Percentiles rank a stretch among this genome's conserved stretches.
Evolutionary conservation across 2,113 vertebrate genomes (phyloP).

Genomic region (Crotalus helleri): DNA sequence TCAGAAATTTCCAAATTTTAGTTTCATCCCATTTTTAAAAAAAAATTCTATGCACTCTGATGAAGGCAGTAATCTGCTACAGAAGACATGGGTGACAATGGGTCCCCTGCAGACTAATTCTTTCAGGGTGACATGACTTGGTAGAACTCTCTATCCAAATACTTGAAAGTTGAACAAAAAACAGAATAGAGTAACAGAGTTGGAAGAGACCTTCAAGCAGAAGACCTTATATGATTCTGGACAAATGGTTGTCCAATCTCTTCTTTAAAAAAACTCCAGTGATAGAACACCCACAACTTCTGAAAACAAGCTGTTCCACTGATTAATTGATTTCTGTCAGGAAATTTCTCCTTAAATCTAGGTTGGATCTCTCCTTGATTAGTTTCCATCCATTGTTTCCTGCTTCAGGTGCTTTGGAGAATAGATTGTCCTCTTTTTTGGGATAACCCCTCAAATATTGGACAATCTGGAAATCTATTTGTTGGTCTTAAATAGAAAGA

Average conservation of each 20-base stretch:
- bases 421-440: neutral
- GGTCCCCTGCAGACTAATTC: neutral
- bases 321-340: neutral
- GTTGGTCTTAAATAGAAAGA: neutral
- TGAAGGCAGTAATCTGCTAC: neutral
- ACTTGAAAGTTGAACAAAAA: neutral
- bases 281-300: neutral
- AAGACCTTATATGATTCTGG: too few relatives aligned
- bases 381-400: neutral
- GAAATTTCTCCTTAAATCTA: neutral
- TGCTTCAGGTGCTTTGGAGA: neutral
- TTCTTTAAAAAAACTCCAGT: too few relatives aligned
- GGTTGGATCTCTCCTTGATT: neutral
- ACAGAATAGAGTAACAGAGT: neutral
- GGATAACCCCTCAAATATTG: neutral
- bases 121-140: neutral
- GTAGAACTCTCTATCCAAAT: neutral
- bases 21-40: neutral
- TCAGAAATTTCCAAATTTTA: neutral
- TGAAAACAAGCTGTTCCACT: neutral
- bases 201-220: too few relatives aligned
- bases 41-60: neutral
- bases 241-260: too few relatives aligned
- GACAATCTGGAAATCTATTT: neutral
- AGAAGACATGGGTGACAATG: neutral